Evolutionary conservation across 2,888 invertebrate species (phyloP).

Genomic region (Tetanocera ferruginea): DNA sequence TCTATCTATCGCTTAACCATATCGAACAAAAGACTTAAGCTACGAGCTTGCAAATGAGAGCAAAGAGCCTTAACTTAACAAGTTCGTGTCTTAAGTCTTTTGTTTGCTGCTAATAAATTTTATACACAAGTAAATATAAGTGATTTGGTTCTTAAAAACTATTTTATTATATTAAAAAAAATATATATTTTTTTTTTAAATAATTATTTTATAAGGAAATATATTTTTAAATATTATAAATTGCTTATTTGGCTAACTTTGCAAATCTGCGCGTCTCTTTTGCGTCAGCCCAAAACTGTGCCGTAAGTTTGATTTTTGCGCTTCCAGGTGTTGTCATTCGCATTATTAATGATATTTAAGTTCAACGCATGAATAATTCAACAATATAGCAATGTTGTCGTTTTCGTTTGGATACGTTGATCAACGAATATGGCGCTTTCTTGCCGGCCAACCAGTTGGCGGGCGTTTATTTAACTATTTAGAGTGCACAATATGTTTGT

Average conservation of each 20-base stretch:
- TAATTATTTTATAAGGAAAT: too few relatives aligned
- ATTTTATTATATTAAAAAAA: too few relatives aligned
- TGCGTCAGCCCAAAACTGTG: background rate
- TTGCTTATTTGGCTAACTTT: background rate
- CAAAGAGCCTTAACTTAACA: background rate
- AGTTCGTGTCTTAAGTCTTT: constrained; percentile 20
- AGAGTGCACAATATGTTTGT: too few relatives aligned
- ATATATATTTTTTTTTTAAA: background rate
- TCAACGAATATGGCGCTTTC: background rate
- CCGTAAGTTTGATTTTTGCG: background rate
- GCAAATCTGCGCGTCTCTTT: background rate
- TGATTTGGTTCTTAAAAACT: too few relatives aligned
- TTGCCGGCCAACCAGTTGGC: background rate
- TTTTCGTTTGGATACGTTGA: background rate
- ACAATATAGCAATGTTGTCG: background rate
- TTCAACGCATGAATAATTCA: constrained; percentile 14
- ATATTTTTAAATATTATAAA: background rate
- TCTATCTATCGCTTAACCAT: background rate
- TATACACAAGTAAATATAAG: too few relatives aligned
- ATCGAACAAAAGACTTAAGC: constrained; percentile 2
- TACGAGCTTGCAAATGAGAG: background rate
- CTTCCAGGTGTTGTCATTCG: constrained; percentile 6
- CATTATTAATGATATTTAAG: constrained; percentile 26
- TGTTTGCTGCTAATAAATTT: background rate
- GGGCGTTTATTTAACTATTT: constrained; percentile 19